Evolutionary conservation across 2,888 invertebrate species (phyloP).

Genomic region (Acanthosoma haemorrhoidale): DNA sequence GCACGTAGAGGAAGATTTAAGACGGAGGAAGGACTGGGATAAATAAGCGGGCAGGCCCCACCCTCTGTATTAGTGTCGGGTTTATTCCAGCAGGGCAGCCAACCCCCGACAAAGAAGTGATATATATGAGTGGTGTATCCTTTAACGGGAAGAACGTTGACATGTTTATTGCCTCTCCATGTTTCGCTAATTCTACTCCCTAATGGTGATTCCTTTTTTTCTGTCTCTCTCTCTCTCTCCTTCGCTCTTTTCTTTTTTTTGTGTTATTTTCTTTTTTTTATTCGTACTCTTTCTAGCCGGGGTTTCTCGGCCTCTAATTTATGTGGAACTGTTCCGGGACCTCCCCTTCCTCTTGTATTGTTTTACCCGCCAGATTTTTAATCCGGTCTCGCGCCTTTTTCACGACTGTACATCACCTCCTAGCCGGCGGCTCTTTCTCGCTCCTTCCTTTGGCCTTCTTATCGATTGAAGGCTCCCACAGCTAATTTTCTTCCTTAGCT

Average conservation of each 20-base stretch:
- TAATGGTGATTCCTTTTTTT: constrained; percentile 37
- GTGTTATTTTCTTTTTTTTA: constrained; percentile 30
- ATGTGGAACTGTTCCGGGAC: constrained; percentile 6
- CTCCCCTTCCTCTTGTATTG: constrained; percentile 29
- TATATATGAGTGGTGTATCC: constrained; percentile 32
- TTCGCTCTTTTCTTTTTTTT: constrained; percentile 32
- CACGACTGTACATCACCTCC: constrained; percentile 18
- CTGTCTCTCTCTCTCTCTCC: constrained; percentile 31
- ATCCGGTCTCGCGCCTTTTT: constrained; percentile 17
- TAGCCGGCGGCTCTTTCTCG: no score
- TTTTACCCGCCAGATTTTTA: constrained; percentile 29
- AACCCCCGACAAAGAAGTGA: background rate
- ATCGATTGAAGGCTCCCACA: background rate
- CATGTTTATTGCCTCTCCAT: constrained; percentile 36
- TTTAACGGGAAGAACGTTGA: constrained; percentile 30
- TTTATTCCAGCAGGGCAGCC: background rate
- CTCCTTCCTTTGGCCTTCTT: background rate
- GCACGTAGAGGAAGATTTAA: constrained; percentile 4
- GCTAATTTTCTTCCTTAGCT: no score
- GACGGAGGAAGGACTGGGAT: constrained; percentile 4
- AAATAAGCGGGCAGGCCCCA: constrained; percentile 1
- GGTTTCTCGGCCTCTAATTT: constrained; percentile 23
- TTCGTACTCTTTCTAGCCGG: constrained; percentile 21
- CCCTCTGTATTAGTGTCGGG: background rate
- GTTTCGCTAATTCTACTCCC: constrained; percentile 37